Base-by-base conservation (phyloP, 1,140 invertebrate genomes). In the Diprion similis region DNA sequence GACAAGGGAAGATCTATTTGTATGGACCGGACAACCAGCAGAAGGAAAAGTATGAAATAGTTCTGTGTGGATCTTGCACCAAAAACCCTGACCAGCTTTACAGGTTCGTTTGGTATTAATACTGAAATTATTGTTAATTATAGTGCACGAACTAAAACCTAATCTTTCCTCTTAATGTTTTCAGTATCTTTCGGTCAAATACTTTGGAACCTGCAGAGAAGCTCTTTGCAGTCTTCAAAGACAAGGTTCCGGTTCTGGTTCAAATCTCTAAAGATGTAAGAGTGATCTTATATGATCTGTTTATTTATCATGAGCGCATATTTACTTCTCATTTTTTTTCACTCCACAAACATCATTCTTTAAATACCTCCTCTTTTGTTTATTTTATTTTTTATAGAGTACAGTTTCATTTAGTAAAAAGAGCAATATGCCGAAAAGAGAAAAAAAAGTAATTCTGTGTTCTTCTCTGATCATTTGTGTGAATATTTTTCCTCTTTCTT, bases 121-220 rank as follows among this genome's bases (percentile, higher is more conserved):
- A 37, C 24, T 0, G 24, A 37, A 37, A 37, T 1, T 37, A 37
- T 37, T 37, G 24, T 6, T 37, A 37, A 37, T 37, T 37, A 6
- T 37, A 37, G 24, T 37, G 24, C 19, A n/a, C 59, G 66, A 47
- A 65, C 51, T 19, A 67, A 7, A 66, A 7, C 67, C 46, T 37
- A 64, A 51, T 64, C 46, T 72, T 46, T 66, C 45, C n/a, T 46
- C 46, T 70, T 77, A n/a, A 70, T 78, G 73, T 78, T 90, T 92
- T 76, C 82, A 97, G 96, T 85, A 88, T 97, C 73, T 96, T 90
- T 82, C 90, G 95, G 15, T 90, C 93, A 9, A 89, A 90, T 69
- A 88, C 86, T 73, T 85, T 92, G 72, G 86, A 90, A 66, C 91
- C 92, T 48, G 91, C 91, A 3, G 92, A 94, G 83, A 85, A 89